phyloP scores from a whole-genome alignment of 2,113 vertebrate genomes.

The Pelecanus crispus region DNA sequence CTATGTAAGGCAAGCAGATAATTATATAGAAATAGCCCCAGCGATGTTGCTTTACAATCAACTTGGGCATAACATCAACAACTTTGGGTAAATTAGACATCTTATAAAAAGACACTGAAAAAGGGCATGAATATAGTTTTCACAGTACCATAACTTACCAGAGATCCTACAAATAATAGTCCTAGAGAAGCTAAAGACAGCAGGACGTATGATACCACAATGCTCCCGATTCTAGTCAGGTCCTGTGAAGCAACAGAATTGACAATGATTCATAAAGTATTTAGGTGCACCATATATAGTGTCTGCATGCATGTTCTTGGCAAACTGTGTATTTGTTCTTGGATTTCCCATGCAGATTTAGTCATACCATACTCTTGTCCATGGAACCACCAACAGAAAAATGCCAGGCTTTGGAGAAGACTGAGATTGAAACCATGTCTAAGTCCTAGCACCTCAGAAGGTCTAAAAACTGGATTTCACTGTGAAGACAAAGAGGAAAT shows the following conservation, averaged over 20 bases:
- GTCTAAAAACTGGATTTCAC: not conserved
- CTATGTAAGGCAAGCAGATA: not conserved
- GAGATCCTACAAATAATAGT: constrained; percentile 70
- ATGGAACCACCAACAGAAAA: not conserved
- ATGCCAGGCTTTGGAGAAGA: not conserved
- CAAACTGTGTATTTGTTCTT: not conserved
- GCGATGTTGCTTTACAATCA: not conserved
- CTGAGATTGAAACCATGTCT: not conserved
- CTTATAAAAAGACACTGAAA: not conserved
- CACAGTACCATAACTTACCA: constrained; percentile 71
- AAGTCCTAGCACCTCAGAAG: not conserved
- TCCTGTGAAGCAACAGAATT: constrained; percentile 62
- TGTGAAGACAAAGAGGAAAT: not conserved
- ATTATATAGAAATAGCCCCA: not conserved
- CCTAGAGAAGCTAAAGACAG: constrained; percentile 76
- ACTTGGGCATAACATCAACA: not conserved
- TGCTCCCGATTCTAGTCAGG: constrained; percentile 65
- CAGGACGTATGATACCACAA: constrained; percentile 72
- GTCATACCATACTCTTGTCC: not conserved
- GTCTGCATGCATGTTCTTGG: not conserved
- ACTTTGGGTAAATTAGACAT: not conserved
- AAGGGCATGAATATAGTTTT: not conserved
- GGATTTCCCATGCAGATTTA: not conserved
- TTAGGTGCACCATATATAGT: not conserved
- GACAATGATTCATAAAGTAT: not conserved